These are phyloP conservation scores for Danaus plexippus DNA, from an alignment of 1,140 invertebrate genomes.

Conservation along the genomic window DNA sequence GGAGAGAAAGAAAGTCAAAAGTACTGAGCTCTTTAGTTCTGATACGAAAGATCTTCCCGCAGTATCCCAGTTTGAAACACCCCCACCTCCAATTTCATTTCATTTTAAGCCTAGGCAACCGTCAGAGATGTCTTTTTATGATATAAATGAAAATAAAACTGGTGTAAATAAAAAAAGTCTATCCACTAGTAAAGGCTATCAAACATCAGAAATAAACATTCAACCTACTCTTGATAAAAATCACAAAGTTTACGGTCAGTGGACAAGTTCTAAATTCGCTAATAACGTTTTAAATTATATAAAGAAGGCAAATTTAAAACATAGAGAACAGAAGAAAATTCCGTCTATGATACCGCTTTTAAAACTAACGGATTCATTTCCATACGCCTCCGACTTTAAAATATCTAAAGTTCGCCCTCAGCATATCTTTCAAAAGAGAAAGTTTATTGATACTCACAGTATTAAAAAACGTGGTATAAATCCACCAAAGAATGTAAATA, in stretches of 20 bases:
- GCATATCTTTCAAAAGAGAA: constrained; percentile 35
- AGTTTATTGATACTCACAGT: constrained; percentile 29
- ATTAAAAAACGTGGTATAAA: constrained; percentile 32
- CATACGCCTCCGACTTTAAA: constrained; percentile 51
- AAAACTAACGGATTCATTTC: constrained; percentile 50
- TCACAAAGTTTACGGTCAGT: constrained; percentile 47
- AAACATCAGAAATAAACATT: constrained; percentile 33
- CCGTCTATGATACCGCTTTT: constrained; percentile 40
- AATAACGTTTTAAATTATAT: constrained; percentile 54
- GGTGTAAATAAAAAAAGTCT: constrained; percentile 1
- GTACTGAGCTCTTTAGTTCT: constrained; percentile 12
- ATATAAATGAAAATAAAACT: constrained; percentile 19
- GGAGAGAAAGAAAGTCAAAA: constrained; percentile 15
- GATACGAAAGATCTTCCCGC: constrained; percentile 20
- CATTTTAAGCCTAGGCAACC: constrained; percentile 14
- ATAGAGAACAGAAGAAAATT: constrained; percentile 37
- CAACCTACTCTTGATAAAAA: constrained; percentile 34
- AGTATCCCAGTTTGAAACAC: constrained; percentile 47
- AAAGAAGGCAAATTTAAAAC: constrained; percentile 44
- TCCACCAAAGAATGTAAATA: constrained; percentile 53
- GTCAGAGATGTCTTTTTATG: constrained; percentile 15
- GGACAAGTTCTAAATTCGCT: constrained; percentile 52
- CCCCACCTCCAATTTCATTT: constrained; percentile 28
- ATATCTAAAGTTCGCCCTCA: constrained; percentile 35
- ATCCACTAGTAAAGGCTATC: constrained; percentile 16